Evolutionary conservation across 2,888 invertebrate species (phyloP).

Genomic region (Unio delphinus): DNA sequence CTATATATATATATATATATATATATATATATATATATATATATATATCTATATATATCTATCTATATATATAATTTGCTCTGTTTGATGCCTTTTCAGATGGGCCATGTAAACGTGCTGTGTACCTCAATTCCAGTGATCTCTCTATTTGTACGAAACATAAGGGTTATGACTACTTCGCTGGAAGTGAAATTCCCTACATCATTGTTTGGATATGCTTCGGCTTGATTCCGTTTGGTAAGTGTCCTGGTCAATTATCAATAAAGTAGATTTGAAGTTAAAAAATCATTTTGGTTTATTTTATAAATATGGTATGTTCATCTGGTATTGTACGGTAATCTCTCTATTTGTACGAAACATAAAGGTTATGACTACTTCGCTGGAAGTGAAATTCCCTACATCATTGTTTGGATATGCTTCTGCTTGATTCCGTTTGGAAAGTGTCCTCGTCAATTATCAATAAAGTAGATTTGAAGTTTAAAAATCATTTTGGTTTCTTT

Average conservation of each 20-base stretch:
- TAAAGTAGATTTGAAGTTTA: too few relatives aligned
- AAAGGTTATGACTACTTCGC: constrained; percentile 89
- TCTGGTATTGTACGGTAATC: constrained; percentile 23
- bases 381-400: constrained; percentile 97
- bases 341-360: constrained; percentile 91
- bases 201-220: constrained; percentile 94
- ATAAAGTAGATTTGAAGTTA: too few relatives aligned
- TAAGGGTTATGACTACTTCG: constrained; percentile 89
- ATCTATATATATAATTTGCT: neutral
- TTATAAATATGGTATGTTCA: too few relatives aligned
- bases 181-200: constrained; percentile 95
- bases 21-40: too few relatives aligned
- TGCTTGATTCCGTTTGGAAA: constrained; percentile 88
- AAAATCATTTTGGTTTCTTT: too few relatives aligned
- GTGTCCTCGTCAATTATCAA: constrained; percentile 20
- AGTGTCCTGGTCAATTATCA: constrained; percentile 31
- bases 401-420: constrained; percentile 92
- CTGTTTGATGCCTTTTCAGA: neutral
- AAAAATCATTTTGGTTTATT: too few relatives aligned
- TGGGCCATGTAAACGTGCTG: neutral
- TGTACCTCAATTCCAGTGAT: constrained; percentile 81
- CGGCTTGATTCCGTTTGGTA: constrained; percentile 88
- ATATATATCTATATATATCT: too few relatives aligned
- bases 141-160: constrained; percentile 92
- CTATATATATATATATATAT: too few relatives aligned